Evolutionary conservation across 2,888 invertebrate species (phyloP).

Genomic region (Troides aeacus): DNA sequence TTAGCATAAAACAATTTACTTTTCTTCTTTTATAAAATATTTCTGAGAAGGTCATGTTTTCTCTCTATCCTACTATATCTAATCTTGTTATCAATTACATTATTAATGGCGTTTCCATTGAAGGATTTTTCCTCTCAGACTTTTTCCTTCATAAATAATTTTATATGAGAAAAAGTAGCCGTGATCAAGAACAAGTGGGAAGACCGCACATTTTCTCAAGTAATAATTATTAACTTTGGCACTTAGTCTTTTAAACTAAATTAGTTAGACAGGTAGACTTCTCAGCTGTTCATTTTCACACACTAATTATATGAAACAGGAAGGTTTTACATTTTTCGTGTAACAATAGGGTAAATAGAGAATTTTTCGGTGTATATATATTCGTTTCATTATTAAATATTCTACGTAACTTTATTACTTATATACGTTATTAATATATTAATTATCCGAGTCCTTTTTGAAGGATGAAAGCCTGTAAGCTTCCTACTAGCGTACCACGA

Average conservation of each 20-base stretch:
- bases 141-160: background rate
- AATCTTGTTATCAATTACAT: slow-evolving; percentile 1
- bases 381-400: too few species aligned
- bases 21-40: too few species aligned
- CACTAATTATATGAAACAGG: too few species aligned
- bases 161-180: slow-evolving; percentile 1
- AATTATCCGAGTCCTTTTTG: too few species aligned
- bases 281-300: too few species aligned
- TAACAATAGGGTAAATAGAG: too few species aligned
- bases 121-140: background rate
- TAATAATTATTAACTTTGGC: slow-evolving; percentile 8
- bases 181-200: background rate
- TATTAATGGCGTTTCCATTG: background rate
- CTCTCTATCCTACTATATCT: background rate
- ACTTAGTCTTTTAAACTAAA: slow-evolving; percentile 9
- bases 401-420: too few species aligned
- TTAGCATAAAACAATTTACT: too few species aligned
- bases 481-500: background rate
- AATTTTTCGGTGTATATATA: too few species aligned
- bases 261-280: background rate
- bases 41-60: too few species aligned
- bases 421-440: too few species aligned
- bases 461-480: background rate
- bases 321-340: too few species aligned
- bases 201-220: background rate